These are phyloP conservation scores for Myathropa florea DNA, from an alignment of 2,888 invertebrate species.

Conservation along the genomic window DNA sequence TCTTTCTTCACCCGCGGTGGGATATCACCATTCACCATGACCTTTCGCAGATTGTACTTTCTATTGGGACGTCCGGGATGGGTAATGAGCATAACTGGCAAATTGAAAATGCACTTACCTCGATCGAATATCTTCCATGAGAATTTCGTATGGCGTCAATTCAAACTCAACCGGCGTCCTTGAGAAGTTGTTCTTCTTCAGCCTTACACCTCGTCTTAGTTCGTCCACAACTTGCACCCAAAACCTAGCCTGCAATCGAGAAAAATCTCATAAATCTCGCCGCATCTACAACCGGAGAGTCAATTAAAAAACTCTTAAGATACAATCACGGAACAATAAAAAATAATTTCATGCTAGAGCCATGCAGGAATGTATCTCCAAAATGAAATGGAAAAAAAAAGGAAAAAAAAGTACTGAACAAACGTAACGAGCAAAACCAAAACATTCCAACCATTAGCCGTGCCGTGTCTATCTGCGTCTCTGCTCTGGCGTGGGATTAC, in stretches of 20 bases:
- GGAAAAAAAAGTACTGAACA: background rate
- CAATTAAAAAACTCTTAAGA: slow-evolving; percentile 35
- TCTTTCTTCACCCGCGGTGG: slow-evolving; percentile 94
- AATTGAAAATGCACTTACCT: slow-evolving; percentile 80
- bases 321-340: slow-evolving; percentile 46
- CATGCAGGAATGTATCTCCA: slow-evolving; percentile 52
- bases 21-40: slow-evolving; percentile 90
- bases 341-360: slow-evolving; percentile 49
- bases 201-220: slow-evolving; percentile 93
- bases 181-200: slow-evolving; percentile 92
- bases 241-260: slow-evolving; percentile 89
- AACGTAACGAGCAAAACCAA: slow-evolving; percentile 34
- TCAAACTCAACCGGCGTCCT: slow-evolving; percentile 93
- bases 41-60: slow-evolving; percentile 93
- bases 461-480: slow-evolving; percentile 34
- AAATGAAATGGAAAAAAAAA: too few relatives aligned
- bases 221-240: slow-evolving; percentile 98
- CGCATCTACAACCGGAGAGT: slow-evolving; percentile 9
- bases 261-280: slow-evolving; percentile 25
- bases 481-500: background rate
- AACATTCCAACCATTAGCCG: slow-evolving; percentile 24
- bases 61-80: too few relatives aligned
- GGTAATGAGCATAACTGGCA: background rate
- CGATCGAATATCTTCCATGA: slow-evolving; percentile 97
- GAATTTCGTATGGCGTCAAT: slow-evolving; percentile 96